Evolutionary conservation across 2,888 invertebrate genomes (phyloP), one percentile per base, ranked within the genome.

Genomic region (Drosophila tripunctata): DNA sequence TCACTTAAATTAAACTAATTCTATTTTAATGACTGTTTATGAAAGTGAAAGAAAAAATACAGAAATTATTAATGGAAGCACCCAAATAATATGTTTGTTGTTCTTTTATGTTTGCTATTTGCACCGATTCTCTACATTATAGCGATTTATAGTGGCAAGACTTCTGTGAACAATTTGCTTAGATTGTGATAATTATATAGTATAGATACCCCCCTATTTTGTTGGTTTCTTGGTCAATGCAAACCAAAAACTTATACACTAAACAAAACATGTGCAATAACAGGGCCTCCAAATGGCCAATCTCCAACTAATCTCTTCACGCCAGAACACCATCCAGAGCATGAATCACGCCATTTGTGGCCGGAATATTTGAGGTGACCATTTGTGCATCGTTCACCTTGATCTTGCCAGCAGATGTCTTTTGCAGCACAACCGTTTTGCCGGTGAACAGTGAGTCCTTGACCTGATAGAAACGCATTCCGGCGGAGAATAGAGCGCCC

Each of bases 281-380:
- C 55, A 70, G 67, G 58, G 68, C 50, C 44, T 44, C 3, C 50
- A 47, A 21, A 54, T 35, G 57, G 48, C 70, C 43, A 10, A 27
- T 43, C 5, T 24, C 19, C 3, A 5, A 8, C 36, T 15, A 43
- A 51, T 33, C 33, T 35, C 67, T 89, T 90, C 87, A 90, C 93
- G 93, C 94, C 67, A 95, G 91, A 38, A 94, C 92, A 22, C 93
- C 92, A 84, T 97, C 96, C 69, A 96, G 92, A 7, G 96, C 96
- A 90, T 97, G 96, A 83, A 97, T 94, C 62, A 97, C 96, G 77
- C 97, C 96, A 90, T 97, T 97, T 51, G 96, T 96, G 50, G 96
- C 95, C 48, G 97, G 96, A 81, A 96, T 95, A 91, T 97, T 96
- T 90, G 96, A 95, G 45, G 96, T 96, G 66, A 95, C 92, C 87